phyloP scores from a whole-genome alignment of 2,113 vertebrate species.

The Sarotherodon lohbergeri region DNA sequence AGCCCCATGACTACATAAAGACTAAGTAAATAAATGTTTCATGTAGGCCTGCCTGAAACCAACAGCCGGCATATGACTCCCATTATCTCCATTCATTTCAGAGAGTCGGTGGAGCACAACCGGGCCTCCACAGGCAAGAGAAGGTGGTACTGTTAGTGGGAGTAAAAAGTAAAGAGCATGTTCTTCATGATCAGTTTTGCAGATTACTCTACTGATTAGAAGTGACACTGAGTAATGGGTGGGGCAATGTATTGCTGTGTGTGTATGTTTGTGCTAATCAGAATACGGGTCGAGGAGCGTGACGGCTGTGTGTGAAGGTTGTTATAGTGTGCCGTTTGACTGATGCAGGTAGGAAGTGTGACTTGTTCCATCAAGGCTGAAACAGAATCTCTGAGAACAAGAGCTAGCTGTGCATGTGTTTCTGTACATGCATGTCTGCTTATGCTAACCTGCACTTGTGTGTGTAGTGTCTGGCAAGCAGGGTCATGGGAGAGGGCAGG shows the following conservation, averaged over 20 bases:
- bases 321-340: background rate
- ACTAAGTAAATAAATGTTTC: constrained; percentile 47
- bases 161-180: constrained; percentile 20
- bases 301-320: constrained; percentile 5
- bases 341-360: constrained; percentile 8
- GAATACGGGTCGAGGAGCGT: background rate
- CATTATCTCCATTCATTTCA: constrained; percentile 66
- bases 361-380: background rate
- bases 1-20: constrained; percentile 39
- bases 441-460: background rate
- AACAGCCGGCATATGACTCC: constrained; percentile 66
- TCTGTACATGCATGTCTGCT: background rate
- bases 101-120: constrained; percentile 62
- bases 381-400: background rate
- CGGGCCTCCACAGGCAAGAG: constrained; percentile 42
- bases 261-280: background rate
- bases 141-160: constrained; percentile 24
- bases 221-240: constrained; percentile 43
- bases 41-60: constrained; percentile 42
- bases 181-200: constrained; percentile 41
- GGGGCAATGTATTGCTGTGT: background rate
- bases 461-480: constrained; percentile 27
- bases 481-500: constrained; percentile 71
- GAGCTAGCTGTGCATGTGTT: background rate
- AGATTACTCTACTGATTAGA: constrained; percentile 49